Percentiles rank a stretch among this genome's conserved stretches.
Conservation (phyloP, 1,140 invertebrate species). For the Diorhabda carinulata region DNA sequence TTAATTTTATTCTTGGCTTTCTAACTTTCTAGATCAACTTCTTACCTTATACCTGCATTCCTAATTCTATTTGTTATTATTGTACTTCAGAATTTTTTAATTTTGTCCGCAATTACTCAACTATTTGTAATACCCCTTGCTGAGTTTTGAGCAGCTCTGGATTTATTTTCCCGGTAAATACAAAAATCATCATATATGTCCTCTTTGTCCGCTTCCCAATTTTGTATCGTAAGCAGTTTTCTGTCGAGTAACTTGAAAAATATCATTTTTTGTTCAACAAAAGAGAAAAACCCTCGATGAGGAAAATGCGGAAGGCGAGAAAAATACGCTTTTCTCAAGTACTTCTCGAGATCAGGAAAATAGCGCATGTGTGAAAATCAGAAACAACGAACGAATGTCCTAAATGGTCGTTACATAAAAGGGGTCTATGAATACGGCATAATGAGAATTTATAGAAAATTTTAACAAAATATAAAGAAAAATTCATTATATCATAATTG, state of each 20-base stretch:
- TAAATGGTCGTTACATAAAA: not conserved
- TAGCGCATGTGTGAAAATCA: not conserved
- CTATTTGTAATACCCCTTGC: too few relatives aligned
- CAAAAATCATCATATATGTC: not conserved
- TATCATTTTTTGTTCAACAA: not conserved
- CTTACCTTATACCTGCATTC: too few relatives aligned
- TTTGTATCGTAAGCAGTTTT: not conserved
- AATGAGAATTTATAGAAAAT: too few relatives aligned
- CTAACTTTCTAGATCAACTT: too few relatives aligned
- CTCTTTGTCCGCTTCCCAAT: not conserved
- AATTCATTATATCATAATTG: too few relatives aligned
- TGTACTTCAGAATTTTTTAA: too few relatives aligned
- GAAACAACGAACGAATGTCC: not conserved
- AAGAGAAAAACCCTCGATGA: not conserved
- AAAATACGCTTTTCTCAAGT: not conserved
- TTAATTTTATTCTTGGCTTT: too few relatives aligned
- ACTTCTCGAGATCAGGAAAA: not conserved
- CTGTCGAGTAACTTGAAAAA: not conserved
- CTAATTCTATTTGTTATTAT: too few relatives aligned
- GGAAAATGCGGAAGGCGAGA: too few relatives aligned
- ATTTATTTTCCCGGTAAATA: not conserved
- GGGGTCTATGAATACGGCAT: too few relatives aligned
- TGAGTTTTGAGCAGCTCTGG: not conserved
- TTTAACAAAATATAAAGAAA: too few relatives aligned
- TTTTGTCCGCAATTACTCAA: too few relatives aligned